A percentile compares a stretch with the other conserved stretches of the same genome.
Conservation (phyloP, 2,888 invertebrate species). For the Watsonalla binaria region DNA sequence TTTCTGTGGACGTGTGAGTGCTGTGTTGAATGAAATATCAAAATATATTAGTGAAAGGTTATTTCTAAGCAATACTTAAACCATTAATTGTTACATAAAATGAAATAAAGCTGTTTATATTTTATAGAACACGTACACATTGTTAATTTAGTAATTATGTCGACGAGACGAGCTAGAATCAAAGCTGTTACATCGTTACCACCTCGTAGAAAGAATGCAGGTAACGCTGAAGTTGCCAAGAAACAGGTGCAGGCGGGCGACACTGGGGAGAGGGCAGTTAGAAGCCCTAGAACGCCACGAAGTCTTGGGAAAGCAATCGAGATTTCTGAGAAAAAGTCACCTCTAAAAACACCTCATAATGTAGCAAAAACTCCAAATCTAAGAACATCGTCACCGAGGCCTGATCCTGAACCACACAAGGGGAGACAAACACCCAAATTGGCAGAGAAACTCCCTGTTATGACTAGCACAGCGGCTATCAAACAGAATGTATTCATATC, state of each 20-base stretch:
- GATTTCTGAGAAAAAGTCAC: slow-evolving; percentile 19
- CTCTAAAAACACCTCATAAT: slow-evolving; percentile 21
- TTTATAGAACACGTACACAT: not conserved
- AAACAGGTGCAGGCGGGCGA: slow-evolving; percentile 29
- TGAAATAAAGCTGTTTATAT: too few relatives aligned
- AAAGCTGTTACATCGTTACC: slow-evolving; percentile 86
- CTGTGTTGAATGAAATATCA: too few relatives aligned
- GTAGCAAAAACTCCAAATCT: slow-evolving; percentile 16
- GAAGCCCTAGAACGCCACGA: slow-evolving; percentile 40
- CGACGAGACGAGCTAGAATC: slow-evolving; percentile 83
- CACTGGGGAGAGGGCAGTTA: slow-evolving; percentile 27
- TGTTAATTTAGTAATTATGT: slow-evolving; percentile 55
- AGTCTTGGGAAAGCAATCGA: slow-evolving; percentile 19
- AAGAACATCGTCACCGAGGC: slow-evolving; percentile 7
- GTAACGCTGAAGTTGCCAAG: slow-evolving; percentile 34
- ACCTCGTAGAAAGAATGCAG: slow-evolving; percentile 63
- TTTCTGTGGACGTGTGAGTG: too few relatives aligned
- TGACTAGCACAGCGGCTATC: slow-evolving; percentile 25
- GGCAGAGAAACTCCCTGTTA: slow-evolving; percentile 34
- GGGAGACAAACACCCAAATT: slow-evolving; percentile 16
- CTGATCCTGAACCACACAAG: slow-evolving; percentile 17
- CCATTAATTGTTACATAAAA: too few relatives aligned
- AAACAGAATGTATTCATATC: slow-evolving; percentile 40
- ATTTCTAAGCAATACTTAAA: too few relatives aligned
- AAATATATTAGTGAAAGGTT: too few relatives aligned